Base-by-base conservation (phyloP, 2,888 invertebrate species). In the Operophtera brumata region DNA sequence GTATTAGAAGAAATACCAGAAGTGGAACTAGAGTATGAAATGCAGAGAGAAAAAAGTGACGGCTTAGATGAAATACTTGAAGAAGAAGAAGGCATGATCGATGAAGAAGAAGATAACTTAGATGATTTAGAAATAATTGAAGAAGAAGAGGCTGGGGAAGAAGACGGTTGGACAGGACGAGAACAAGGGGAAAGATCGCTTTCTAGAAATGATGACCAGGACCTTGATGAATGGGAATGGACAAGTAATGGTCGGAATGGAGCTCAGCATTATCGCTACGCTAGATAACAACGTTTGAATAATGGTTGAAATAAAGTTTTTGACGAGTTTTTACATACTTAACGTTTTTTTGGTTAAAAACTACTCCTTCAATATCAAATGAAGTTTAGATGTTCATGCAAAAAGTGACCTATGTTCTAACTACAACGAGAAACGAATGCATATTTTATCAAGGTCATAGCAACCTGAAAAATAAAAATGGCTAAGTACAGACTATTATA, bases 151-250 rank as follows among this genome's bases (percentile, higher is more conserved):
- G 84, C 79, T 0, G 87, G 82, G 0, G 85, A 86, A 61, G 82
- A 83, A 30, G 83, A 83, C 25, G 73, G 77, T 36, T 86, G 81
- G 84, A 67, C 67, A 34, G 81, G 80, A 34, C 77, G 84, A 68
- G 73, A 79, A 59, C 76, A 78, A 34, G 71, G 73, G 45, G 57
- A 75, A 11, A 73, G 82, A 62, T 63, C 77, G 1, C 66, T 71
- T 43, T 72, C 77, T 1, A 72, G 78, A 46, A 77, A 79, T 26
- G 77, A 80, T 34, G 84, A 90, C 30, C 78, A 75, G 10, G 85
- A 88, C 48, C 70, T 87, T 8, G 88, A 91, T 32, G 89, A 91
- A 66, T 92, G 92, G 92, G 89, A 91, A 60, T 84, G 83, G 82
- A 89, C 80, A 2, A 65, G 72, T 34, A 77, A 70, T 45, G 73